Percentiles rank a stretch among this genome's conserved stretches.
Evolutionary conservation across 1,140 invertebrate genomes (phyloP).

Genomic region (Piezodorus guildinii): DNA sequence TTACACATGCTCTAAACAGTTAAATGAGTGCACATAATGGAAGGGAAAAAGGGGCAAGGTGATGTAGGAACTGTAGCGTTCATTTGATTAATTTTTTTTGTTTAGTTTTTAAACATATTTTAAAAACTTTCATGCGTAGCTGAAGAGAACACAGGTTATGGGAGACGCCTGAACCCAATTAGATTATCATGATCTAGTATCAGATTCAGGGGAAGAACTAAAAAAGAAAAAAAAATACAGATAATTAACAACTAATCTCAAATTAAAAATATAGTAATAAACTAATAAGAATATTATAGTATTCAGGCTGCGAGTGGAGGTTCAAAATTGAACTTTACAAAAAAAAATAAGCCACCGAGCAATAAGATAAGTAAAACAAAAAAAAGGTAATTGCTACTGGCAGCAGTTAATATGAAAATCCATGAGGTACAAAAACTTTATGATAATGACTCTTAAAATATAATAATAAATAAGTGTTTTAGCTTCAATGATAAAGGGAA

Average conservation of each 20-base stretch:
- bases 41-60: not conserved
- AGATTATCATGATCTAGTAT: slow-evolving; percentile 21
- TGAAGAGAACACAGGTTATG: not conserved
- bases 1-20: not conserved
- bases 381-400: too few relatives aligned
- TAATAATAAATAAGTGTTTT: too few relatives aligned
- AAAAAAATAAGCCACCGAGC: too few relatives aligned
- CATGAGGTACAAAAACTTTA: too few relatives aligned
- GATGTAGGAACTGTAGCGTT: slow-evolving; percentile 15
- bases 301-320: too few relatives aligned
- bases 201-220: slow-evolving; percentile 14
- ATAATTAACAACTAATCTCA: not conserved
- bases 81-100: slow-evolving; percentile 3
- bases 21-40: not conserved
- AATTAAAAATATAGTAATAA: not conserved
- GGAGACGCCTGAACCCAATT: slow-evolving; percentile 17
- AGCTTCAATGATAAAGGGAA: too few relatives aligned
- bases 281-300: not conserved
- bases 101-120: too few relatives aligned
- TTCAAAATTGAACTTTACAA: too few relatives aligned
- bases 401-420: too few relatives aligned
- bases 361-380: too few relatives aligned
- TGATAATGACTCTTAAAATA: too few relatives aligned
- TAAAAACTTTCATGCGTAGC: not conserved
- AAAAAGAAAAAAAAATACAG: slow-evolving; percentile 5